phyloP scores from a whole-genome alignment of 2,797 vertebrate genomes.

The Menidia menidia region DNA sequence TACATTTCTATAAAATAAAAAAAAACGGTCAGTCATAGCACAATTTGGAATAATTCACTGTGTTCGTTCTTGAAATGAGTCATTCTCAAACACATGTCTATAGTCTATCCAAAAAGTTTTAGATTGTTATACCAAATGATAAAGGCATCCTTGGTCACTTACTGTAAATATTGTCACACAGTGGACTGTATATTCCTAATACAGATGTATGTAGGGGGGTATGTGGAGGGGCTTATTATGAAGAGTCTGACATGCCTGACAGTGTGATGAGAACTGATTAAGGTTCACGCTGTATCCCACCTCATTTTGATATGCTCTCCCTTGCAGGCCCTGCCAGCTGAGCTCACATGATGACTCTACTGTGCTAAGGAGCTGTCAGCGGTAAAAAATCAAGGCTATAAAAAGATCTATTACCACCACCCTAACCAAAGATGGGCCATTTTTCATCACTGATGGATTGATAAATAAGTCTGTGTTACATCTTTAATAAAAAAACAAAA shows the following conservation, averaged over 20 bases:
- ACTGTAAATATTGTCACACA: background rate
- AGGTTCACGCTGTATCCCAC: constrained; percentile 44
- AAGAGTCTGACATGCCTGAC: constrained; percentile 49
- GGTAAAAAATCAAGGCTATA: constrained; percentile 52
- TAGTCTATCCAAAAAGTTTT: background rate
- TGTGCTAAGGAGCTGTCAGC: constrained; percentile 64
- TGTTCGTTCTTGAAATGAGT: background rate
- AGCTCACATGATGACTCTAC: constrained; percentile 54
- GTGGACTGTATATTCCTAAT: constrained; percentile 11
- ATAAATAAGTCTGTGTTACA: constrained; percentile 27
- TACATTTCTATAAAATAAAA: no score
- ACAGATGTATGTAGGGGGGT: constrained; percentile 18
- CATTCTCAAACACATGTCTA: background rate
- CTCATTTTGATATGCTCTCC: constrained; percentile 58
- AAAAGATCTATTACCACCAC: constrained; percentile 66
- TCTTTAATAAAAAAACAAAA: background rate
- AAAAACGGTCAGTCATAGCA: no score
- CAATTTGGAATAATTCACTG: no score
- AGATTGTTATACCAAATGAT: background rate
- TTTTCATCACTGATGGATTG: constrained; percentile 39
- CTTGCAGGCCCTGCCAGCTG: constrained; percentile 56
- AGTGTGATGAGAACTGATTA: constrained; percentile 66
- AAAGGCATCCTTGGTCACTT: background rate
- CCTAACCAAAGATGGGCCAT: constrained; percentile 38
- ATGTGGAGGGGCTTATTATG: constrained; percentile 33